phyloP scores from a whole-genome alignment of 2,797 vertebrate species.

The Mycteria americana region DNA sequence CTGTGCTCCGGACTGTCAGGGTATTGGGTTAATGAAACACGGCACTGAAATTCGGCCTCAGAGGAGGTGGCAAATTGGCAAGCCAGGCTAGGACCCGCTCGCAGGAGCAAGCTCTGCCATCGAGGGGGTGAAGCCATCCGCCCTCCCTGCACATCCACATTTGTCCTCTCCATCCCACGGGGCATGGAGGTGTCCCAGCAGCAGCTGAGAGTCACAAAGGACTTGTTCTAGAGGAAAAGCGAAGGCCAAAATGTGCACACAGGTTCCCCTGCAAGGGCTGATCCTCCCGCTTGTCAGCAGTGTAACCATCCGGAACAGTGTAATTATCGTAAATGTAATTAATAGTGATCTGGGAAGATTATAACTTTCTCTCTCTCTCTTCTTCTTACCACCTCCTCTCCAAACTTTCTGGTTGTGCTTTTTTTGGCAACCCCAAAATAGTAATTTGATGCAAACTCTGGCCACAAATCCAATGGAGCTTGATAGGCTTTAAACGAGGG shows the following conservation, averaged over 20 bases:
- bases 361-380: slow-evolving; percentile 49
- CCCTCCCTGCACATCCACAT: not conserved
- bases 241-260: not conserved
- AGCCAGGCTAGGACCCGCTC: not conserved
- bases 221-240: not conserved
- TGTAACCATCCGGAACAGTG: not conserved
- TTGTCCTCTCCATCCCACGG: not conserved
- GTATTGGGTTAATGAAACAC: not conserved
- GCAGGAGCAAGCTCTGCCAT: not conserved
- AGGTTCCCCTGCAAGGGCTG: not conserved
- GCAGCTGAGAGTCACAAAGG: not conserved
- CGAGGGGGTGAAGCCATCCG: accelerated
- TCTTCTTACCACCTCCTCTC: not conserved
- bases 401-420: slow-evolving; percentile 40
- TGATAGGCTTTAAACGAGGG: slow-evolving; percentile 47
- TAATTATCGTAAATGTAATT: slow-evolving; percentile 63
- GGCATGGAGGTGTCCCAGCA: not conserved
- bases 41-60: not conserved
- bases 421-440: slow-evolving; percentile 57
- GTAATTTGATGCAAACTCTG: slow-evolving; percentile 52
- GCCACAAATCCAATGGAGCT: slow-evolving; percentile 61
- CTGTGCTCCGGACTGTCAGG: accelerated
- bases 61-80: not conserved
- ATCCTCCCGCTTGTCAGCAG: slow-evolving; percentile 24
- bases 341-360: slow-evolving; percentile 65